Percentiles rank a stretch among this genome's conserved stretches.
Evolutionary conservation across 2,113 vertebrate species (phyloP).

Genomic region (Dermatemys mawii): DNA sequence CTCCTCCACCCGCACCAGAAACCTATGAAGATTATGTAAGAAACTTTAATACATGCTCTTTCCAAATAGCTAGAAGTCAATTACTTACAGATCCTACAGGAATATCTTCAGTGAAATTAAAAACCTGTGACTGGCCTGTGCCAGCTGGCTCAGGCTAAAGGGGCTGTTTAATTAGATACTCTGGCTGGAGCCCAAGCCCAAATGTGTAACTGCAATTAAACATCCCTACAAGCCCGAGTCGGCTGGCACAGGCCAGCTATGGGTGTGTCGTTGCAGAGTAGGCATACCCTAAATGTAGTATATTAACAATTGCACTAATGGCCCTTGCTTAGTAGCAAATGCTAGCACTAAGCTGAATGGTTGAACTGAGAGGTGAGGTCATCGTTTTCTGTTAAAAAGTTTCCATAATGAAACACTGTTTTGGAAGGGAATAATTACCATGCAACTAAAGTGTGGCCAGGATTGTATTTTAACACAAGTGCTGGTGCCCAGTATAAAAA

Average conservation of each 20-base stretch:
- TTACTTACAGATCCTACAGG: neutral
- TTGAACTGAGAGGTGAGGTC: neutral
- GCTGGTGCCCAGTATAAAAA: fast-evolving
- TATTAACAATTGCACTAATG: neutral
- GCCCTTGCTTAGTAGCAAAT: neutral
- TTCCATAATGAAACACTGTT: too few species aligned
- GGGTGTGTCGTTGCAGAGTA: neutral
- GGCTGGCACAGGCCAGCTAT: neutral
- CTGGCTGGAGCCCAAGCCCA: neutral
- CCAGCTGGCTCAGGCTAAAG: neutral
- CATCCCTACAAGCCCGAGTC: neutral
- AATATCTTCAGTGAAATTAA: neutral
- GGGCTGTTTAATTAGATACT: neutral
- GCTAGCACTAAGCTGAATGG: fast-evolving
- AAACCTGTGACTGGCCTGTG: neutral
- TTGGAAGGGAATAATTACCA: neutral
- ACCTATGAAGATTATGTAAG: constrained; percentile 94
- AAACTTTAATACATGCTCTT: neutral
- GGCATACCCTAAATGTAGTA: fast-evolving
- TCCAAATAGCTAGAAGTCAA: neutral
- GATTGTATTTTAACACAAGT: fast-evolving
- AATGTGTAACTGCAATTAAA: neutral
- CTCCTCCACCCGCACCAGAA: constrained; percentile 85
- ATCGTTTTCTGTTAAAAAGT: too few species aligned
- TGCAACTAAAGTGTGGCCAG: neutral